These are phyloP conservation scores for Xerus rutilus DNA, from an alignment of 2,797 vertebrate genomes.

Conservation along the genomic window DNA sequence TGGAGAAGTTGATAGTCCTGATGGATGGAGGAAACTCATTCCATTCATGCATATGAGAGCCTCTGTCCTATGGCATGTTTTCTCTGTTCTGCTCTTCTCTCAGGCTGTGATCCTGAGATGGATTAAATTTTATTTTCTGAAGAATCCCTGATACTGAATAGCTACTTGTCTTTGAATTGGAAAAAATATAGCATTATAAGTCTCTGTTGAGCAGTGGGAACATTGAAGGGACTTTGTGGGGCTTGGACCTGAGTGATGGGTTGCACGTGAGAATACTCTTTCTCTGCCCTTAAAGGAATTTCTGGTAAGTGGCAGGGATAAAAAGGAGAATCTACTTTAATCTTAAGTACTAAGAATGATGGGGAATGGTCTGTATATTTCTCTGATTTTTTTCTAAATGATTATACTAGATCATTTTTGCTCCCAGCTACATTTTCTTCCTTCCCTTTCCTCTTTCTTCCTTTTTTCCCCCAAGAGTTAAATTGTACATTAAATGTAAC, in stretches of 20 bases:
- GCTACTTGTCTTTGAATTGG: background rate
- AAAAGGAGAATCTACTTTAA: background rate
- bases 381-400: background rate
- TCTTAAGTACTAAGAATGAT: background rate
- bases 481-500: background rate
- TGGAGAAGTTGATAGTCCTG: background rate
- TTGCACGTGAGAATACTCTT: background rate
- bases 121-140: background rate
- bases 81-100: background rate
- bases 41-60: background rate
- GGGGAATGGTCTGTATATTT: background rate
- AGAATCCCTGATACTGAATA: background rate
- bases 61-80: background rate
- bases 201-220: background rate
- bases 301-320: background rate
- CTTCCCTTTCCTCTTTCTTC: too few species aligned
- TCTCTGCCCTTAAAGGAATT: background rate
- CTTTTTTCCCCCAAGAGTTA: background rate
- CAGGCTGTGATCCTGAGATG: background rate
- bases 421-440: background rate
- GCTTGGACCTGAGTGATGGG: background rate
- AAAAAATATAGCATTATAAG: background rate
- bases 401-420: background rate
- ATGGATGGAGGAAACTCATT: background rate
- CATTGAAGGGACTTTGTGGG: background rate